Evolutionary conservation across 1,140 invertebrate species (phyloP).

Genomic region (Drosophila arawakana): DNA sequence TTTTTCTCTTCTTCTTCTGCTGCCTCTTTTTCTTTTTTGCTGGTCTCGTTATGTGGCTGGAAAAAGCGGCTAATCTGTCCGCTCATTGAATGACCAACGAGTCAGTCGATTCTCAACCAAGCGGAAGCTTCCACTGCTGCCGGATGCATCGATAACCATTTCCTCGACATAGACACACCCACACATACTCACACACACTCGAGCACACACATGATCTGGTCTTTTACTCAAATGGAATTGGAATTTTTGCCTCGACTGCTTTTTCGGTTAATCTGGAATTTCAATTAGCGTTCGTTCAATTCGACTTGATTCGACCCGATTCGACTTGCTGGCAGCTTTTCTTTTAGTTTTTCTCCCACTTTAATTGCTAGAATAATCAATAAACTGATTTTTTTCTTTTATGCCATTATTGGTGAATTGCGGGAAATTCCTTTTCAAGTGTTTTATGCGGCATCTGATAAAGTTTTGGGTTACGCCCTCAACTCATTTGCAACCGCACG

Average conservation of each 20-base stretch:
- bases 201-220: neutral
- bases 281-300: conserved; percentile 62
- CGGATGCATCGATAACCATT: conserved; percentile 80
- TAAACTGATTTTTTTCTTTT: conserved; percentile 21
- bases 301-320: conserved; percentile 6
- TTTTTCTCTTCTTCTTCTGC: conserved; percentile 14
- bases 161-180: conserved; percentile 39
- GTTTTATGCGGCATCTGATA: conserved; percentile 66
- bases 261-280: conserved; percentile 54
- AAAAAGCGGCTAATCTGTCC: conserved; percentile 68
- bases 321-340: conserved; percentile 15
- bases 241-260: conserved; percentile 25
- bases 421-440: conserved; percentile 43
- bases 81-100: conserved; percentile 61
- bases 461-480: conserved; percentile 22
- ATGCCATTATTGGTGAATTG: conserved; percentile 3
- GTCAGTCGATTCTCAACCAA: conserved; percentile 45
- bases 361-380: conserved; percentile 47
- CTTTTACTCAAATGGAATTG: conserved; percentile 25
- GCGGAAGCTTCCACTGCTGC: conserved; percentile 68
- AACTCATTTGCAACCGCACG: conserved; percentile 35
- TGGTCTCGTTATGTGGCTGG: conserved; percentile 49
- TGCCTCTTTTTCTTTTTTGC: conserved; percentile 23
- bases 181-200: neutral
- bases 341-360: conserved; percentile 7